phyloP scores from a whole-genome alignment of 2,888 invertebrate species.

The Caenorhabditis sp. region DNA sequence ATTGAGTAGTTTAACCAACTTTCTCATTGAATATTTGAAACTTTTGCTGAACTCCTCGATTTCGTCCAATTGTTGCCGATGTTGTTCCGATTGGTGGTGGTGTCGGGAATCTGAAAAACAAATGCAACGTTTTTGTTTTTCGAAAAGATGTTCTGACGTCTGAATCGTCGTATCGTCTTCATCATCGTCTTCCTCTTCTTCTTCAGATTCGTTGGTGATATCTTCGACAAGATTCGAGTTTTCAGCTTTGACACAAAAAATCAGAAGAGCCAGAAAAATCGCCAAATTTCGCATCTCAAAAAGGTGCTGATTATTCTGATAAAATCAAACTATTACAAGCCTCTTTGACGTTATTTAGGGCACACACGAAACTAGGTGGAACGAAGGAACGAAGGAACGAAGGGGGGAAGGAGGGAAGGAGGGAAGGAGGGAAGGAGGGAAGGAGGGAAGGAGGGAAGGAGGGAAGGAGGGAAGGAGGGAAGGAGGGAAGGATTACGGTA shows the following conservation, averaged over 20 bases:
- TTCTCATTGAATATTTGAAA: slow-evolving; percentile 38
- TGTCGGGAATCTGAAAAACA: slow-evolving; percentile 33
- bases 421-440: not conserved
- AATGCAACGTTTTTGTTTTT: slow-evolving; percentile 1
- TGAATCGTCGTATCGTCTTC: slow-evolving; percentile 14
- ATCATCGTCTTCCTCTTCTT: slow-evolving; percentile 17
- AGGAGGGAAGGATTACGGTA: slow-evolving; percentile 7
- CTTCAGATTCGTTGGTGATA: slow-evolving; percentile 8
- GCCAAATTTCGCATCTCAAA: too few species aligned
- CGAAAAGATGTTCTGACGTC: not conserved
- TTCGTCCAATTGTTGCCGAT: slow-evolving; percentile 7
- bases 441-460: not conserved
- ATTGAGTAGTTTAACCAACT: not conserved
- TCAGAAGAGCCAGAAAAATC: too few species aligned
- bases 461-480: not conserved
- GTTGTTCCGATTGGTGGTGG: slow-evolving; percentile 36
- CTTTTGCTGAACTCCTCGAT: slow-evolving; percentile 14
- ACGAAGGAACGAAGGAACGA: not conserved
- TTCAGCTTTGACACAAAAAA: not conserved
- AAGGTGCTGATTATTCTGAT: too few species aligned
- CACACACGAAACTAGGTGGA: not conserved
- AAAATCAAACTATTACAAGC: too few species aligned
- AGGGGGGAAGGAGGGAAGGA: not conserved
- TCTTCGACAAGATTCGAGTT: slow-evolving; percentile 22
- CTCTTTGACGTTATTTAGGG: too few species aligned